These are phyloP conservation scores for Poeciliopsis occidentalis DNA, from an alignment of 2,113 vertebrate species.

Conservation along the genomic window DNA sequence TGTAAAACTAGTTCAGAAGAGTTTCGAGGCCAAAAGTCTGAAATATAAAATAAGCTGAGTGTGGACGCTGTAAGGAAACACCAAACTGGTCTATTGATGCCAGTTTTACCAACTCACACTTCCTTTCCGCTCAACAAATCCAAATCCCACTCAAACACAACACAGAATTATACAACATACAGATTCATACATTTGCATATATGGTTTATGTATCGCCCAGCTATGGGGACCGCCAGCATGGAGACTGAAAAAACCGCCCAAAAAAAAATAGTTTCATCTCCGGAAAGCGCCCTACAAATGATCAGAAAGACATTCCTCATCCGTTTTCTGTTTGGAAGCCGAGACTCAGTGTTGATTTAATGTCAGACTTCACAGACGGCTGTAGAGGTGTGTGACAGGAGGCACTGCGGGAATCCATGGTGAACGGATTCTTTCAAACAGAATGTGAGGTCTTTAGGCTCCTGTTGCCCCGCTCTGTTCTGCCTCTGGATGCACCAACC, in stretches of 20 bases:
- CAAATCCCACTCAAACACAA: conserved; percentile 4
- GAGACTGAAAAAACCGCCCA: conserved; percentile 7
- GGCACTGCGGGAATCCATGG: conserved; percentile 66
- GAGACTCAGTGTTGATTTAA: conserved; percentile 21
- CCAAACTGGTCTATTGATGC: background rate
- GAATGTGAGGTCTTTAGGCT: conserved; percentile 58
- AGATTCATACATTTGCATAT: conserved; percentile 26
- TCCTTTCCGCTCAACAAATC: background rate
- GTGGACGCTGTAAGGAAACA: background rate
- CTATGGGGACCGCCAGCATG: conserved; percentile 14
- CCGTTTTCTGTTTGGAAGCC: conserved; percentile 9
- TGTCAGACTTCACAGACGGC: conserved; percentile 39
- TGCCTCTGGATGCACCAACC: conserved; percentile 15
- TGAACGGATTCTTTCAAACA: conserved; percentile 41
- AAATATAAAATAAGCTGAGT: background rate
- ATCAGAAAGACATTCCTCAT: conserved; percentile 35
- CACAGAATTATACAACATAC: conserved; percentile 10
- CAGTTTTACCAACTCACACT: background rate
- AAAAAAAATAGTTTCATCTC: conserved; percentile 23
- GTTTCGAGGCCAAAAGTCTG: background rate
- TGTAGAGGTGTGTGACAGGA: conserved; percentile 44
- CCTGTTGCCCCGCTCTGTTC: conserved; percentile 60
- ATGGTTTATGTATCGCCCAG: conserved; percentile 11
- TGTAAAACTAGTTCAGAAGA: background rate
- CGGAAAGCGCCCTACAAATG: conserved; percentile 25